Evolutionary conservation across 2,113 vertebrate genomes (phyloP), one percentile per base, ranked within the genome.

Genomic region (Sturnus vulgaris): DNA sequence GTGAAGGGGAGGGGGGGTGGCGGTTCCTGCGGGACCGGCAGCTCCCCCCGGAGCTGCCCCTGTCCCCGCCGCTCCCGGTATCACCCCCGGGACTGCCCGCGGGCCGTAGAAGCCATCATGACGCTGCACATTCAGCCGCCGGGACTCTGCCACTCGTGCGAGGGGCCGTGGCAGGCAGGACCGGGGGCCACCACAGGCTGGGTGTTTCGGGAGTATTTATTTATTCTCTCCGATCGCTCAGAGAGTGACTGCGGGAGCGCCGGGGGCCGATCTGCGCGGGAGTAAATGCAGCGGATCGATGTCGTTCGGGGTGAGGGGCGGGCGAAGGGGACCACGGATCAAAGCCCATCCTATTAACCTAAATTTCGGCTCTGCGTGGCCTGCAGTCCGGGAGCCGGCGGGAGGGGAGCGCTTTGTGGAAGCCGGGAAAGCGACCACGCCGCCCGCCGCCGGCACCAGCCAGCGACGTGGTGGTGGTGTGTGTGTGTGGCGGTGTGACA

Each of bases 401-500:
- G 86, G 81, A 70, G 87, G 85, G 66, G 65, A 83, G 66, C 8
- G 94, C 82, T 90, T 92, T 90, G 86, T 90, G 63, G 86, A 47
- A 83, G 49, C 72, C 55, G 56, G 52, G 66, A 39, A 77, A 72
- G 69, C 39, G 52, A 86, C 69, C 88, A 39, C 81, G 49, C 37
- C 91, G 69, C 70, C 61, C 90, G 75, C 46, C 92, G 64, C 70
- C 87, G 66, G 85, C 91, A 87, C 31, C 89, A 86, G 92, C 57
- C 82, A 89, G 88, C 75, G 95, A 69, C 47, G 95, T 66, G 94
- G 92, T 86, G 95, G 92, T 76, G 94, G 95, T 37, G 78, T 68
- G 94, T 82, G 93, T 93, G 97, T 96, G 95, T 81, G 93, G 97
- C 96, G 66, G n/a, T 92, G 96, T 97, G 97, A 98, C 97, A 98